Evolutionary conservation across 2,113 vertebrate species (phyloP).

Genomic region (Esox niger): DNA sequence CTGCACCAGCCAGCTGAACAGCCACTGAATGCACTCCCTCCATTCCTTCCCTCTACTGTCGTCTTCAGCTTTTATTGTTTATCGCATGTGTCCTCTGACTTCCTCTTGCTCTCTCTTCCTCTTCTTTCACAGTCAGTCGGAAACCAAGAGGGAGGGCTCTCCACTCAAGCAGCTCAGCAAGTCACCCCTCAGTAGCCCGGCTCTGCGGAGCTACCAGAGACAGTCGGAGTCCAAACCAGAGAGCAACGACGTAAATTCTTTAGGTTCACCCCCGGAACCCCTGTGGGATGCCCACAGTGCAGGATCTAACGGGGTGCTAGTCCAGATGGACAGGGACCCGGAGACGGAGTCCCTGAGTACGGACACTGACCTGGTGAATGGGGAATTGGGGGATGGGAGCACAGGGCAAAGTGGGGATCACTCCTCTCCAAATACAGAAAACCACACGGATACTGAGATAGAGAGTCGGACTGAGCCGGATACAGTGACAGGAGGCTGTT

Average conservation of each 20-base stretch:
- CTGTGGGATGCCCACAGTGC: constrained; percentile 51
- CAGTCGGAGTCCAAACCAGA: constrained; percentile 37
- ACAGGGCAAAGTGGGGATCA: constrained; percentile 32
- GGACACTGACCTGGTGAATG: constrained; percentile 61
- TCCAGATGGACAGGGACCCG: constrained; percentile 56
- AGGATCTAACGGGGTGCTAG: constrained; percentile 61
- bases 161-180: constrained; percentile 59
- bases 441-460: constrained; percentile 27
- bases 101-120: constrained; percentile 43
- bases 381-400: constrained; percentile 50
- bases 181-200: constrained; percentile 56
- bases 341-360: constrained; percentile 28
- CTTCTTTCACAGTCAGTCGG: constrained; percentile 52
- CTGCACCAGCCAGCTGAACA: not conserved
- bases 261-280: constrained; percentile 6
- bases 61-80: not conserved
- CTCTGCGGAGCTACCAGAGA: constrained; percentile 42
- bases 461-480: constrained; percentile 17
- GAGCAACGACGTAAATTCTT: constrained; percentile 22
- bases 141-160: constrained; percentile 58
- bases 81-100: constrained; percentile 18
- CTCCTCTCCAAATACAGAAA: constrained; percentile 8
- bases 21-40: constrained; percentile 3
- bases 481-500: constrained; percentile 18
- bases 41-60: constrained; percentile 1